A percentile compares a stretch with the other conserved stretches of the same genome.
Conservation (phyloP, 1,140 invertebrate species). For the Muscidifurax raptorellus region DNA sequence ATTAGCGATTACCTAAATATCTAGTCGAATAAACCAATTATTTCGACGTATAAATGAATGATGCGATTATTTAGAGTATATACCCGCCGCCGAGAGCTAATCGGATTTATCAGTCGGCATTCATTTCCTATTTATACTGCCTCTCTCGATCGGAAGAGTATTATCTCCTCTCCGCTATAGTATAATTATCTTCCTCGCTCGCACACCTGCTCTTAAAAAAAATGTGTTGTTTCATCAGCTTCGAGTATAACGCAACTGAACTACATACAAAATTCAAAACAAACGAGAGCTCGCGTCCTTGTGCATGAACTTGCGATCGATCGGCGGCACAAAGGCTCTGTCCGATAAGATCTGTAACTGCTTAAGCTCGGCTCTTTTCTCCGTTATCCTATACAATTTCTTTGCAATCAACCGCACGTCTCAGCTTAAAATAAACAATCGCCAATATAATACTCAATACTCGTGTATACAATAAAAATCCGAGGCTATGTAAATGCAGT, state of each 20-base stretch:
- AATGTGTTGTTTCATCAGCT: too few species aligned
- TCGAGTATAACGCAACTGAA: too few species aligned
- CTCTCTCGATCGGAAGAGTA: background rate
- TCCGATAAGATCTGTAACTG: background rate
- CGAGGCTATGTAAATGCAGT: background rate
- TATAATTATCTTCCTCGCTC: too few species aligned
- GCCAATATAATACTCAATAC: too few species aligned
- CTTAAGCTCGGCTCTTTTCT: background rate
- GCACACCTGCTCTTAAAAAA: too few species aligned
- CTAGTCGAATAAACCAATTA: background rate
- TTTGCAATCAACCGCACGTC: too few species aligned
- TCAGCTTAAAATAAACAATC: too few species aligned
- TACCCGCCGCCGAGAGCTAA: background rate
- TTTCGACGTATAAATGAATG: background rate
- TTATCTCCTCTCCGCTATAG: background rate
- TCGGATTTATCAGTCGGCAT: background rate
- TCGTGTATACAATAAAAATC: too few species aligned
- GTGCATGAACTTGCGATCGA: background rate
- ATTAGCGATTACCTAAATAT: background rate
- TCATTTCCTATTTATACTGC: too few species aligned
- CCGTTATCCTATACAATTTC: too few species aligned
- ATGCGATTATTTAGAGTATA: background rate
- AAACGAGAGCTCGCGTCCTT: background rate
- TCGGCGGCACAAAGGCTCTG: background rate
- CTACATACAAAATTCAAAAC: background rate